A percentile compares a stretch with the other conserved stretches of the same genome.
phyloP scores from a whole-genome alignment of 2,888 invertebrate species.

The Dicranocentrus wangi region DNA sequence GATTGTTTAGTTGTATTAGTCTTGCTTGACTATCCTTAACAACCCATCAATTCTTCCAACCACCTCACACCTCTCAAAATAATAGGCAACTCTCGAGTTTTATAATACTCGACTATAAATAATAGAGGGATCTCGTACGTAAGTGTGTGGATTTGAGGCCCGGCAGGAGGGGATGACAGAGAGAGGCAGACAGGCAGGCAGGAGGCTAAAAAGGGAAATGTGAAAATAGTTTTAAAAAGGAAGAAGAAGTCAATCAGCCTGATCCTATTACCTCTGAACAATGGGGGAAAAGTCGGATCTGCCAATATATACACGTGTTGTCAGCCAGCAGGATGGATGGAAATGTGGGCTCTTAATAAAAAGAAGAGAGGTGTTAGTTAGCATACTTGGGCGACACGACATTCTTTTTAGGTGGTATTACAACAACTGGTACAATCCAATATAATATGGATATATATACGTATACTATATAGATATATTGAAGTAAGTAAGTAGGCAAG shows the following conservation, averaged over 20 bases:
- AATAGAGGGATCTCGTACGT: neutral
- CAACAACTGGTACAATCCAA: neutral
- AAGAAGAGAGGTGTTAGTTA: no score
- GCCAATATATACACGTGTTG: no score
- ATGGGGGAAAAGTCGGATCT: conserved; percentile 16
- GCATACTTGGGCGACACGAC: no score
- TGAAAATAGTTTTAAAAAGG: conserved; percentile 34
- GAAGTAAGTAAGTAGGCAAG: conserved; percentile 5
- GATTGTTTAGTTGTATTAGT: conserved; percentile 21
- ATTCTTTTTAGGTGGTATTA: neutral
- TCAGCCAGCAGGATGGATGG: no score
- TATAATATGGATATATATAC: neutral
- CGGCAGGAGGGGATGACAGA: neutral
- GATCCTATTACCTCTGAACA: conserved; percentile 68
- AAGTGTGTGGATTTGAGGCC: neutral
- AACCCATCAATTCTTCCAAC: neutral
- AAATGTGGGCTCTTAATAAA: no score
- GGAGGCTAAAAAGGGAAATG: conserved; percentile 6
- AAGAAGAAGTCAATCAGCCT: conserved; percentile 70
- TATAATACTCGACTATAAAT: no score
- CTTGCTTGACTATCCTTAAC: neutral
- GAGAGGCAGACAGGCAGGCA: neutral
- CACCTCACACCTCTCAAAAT: neutral
- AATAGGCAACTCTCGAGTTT: no score
- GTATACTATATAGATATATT: neutral